phyloP scores from a whole-genome alignment of 1,140 invertebrate genomes.

The Tetragnatha versicolor region DNA sequence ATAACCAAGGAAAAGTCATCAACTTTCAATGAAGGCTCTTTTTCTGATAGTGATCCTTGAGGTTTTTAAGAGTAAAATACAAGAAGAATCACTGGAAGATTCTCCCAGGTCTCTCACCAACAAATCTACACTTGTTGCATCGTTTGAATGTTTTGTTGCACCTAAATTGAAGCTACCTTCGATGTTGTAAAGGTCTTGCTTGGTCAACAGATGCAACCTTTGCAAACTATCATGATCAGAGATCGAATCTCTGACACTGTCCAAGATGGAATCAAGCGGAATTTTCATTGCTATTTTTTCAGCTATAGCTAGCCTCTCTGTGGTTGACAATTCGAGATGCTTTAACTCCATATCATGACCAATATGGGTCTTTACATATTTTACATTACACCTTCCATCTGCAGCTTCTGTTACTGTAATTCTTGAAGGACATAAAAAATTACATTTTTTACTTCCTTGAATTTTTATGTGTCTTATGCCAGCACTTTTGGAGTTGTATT shows the following conservation, averaged over 20 bases:
- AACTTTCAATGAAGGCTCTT: background rate
- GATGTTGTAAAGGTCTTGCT: slow-evolving; percentile 31
- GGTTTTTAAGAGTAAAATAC: background rate
- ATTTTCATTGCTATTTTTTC: slow-evolving; percentile 12
- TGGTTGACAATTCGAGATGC: background rate
- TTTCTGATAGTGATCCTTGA: background rate
- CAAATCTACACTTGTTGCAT: slow-evolving; percentile 1
- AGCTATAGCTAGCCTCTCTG: background rate
- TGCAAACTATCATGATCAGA: background rate
- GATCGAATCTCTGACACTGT: background rate
- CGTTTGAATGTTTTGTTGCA: background rate
- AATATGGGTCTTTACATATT: background rate
- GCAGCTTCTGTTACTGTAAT: background rate
- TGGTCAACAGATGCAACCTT: background rate
- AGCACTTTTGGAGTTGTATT: too few species aligned
- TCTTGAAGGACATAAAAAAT: background rate
- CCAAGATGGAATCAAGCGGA: background rate
- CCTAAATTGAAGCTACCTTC: background rate
- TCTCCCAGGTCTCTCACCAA: background rate
- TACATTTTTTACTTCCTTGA: background rate
- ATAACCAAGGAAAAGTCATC: background rate
- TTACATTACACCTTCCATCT: background rate
- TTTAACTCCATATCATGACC: background rate
- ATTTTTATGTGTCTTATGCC: background rate
- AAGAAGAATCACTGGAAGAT: background rate